phyloP scores from a whole-genome alignment of 2,888 invertebrate genomes.

The Diachrysia chrysitis region DNA sequence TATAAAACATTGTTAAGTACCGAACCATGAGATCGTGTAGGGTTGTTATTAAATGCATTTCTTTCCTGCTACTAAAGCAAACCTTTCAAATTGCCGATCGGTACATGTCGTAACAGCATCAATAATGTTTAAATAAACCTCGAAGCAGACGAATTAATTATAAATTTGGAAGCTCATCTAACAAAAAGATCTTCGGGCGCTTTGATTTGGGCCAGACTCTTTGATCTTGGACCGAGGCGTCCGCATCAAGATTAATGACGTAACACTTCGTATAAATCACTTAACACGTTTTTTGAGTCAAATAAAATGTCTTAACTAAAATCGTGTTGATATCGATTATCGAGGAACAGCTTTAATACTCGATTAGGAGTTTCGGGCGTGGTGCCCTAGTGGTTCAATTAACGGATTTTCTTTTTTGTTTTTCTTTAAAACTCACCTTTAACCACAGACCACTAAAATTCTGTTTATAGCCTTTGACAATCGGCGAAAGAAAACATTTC shows the following conservation, averaged over 20 bases:
- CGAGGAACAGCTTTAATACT: conserved; percentile 33
- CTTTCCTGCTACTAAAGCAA: background rate
- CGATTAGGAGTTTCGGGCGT: conserved; percentile 28
- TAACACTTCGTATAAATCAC: conserved; percentile 61
- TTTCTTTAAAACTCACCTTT: no score
- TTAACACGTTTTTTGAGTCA: conserved; percentile 68
- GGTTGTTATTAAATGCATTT: conserved; percentile 14
- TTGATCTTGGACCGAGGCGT: conserved; percentile 64
- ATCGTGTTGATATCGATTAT: conserved; percentile 51
- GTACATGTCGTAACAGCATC: conserved; percentile 43
- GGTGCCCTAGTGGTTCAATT: no score
- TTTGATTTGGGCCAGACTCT: conserved; percentile 53
- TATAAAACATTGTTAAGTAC: no score
- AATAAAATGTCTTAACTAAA: conserved; percentile 66
- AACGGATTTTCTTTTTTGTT: no score
- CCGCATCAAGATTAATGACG: conserved; percentile 54
- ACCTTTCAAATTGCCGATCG: no score
- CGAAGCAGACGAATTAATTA: conserved; percentile 72
- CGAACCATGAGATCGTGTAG: no score
- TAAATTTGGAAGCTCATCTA: conserved; percentile 65
- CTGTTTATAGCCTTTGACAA: no score
- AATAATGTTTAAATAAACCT: conserved; percentile 69
- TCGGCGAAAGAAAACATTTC: no score
- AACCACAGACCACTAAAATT: no score
- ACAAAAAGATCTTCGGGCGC: conserved; percentile 57